Conservation (phyloP, 2,888 invertebrate genomes). For the Xiphydria camelus region DNA sequence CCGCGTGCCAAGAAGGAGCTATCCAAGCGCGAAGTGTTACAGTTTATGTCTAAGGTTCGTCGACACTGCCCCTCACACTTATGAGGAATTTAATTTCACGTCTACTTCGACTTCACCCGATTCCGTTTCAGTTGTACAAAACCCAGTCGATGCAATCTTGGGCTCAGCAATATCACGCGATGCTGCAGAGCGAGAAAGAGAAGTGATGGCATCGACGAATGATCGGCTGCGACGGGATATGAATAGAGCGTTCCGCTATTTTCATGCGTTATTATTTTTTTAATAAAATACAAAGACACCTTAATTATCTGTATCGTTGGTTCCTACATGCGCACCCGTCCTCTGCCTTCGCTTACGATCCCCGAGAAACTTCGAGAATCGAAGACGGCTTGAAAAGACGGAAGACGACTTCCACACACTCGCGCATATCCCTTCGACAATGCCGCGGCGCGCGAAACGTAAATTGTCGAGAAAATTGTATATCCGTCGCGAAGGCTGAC, state of each 20-base stretch:
- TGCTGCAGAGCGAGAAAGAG: slow-evolving; percentile 18
- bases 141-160: slow-evolving; percentile 31
- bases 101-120: slow-evolving; percentile 7
- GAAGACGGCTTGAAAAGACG: no score
- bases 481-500: slow-evolving; percentile 1
- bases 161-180: slow-evolving; percentile 31
- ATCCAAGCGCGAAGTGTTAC: slow-evolving; percentile 58
- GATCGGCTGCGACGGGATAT: slow-evolving; percentile 4
- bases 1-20: slow-evolving; percentile 60
- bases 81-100: slow-evolving; percentile 1
- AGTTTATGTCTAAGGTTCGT: slow-evolving; percentile 64
- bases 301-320: no score
- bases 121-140: slow-evolving; percentile 34
- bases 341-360: no score
- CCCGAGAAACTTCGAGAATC: no score
- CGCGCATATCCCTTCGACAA: neutral
- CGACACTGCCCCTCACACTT: neutral
- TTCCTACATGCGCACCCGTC: no score
- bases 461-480: no score
- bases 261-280: no score
- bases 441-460: neutral
- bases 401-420: no score
- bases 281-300: neutral
- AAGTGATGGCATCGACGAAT: slow-evolving; percentile 5
- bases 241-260: neutral